Evolutionary conservation across 2,888 invertebrate genomes (phyloP), one percentile per base, ranked within the genome.

Genomic region (Sclerodermus sp.): DNA sequence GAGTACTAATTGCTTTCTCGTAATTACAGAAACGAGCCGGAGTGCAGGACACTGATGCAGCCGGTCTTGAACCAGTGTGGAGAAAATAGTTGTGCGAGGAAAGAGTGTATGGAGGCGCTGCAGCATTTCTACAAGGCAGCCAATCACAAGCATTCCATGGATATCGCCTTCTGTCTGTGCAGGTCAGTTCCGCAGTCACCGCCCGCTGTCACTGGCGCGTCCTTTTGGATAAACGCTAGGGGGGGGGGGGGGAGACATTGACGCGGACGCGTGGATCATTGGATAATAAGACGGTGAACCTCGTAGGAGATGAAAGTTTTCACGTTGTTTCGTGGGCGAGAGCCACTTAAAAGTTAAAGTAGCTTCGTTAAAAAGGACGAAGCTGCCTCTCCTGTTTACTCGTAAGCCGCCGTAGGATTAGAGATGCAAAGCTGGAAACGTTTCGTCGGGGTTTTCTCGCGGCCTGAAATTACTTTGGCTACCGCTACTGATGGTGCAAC

Each of bases 101-200:
- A 91, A 73, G 89, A 90, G 52, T 94, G 94, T 79, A 93, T 93
- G 93, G 84, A 87, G 58, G 90, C 93, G 45, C 80, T 94, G 66
- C 88, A 93, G 74, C 86, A 87, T 48, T 93, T 94, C 81, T 94
- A 93, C 80, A 85, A 90, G 76, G 88, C 87, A 69, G 87, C 88
- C 15, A 87, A 87, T 49, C 87, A 89, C 61, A 87, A 87, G 64
- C 89, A 91, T 85, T 92, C 91, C 73, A 85, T 92, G 59, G 93
- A 93, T 79, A 90, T 93, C 67, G 94, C 93, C 64, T 93, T 93
- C 81, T 94, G 94, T 77, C 84, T 93, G 54, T 94, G 94, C 92
- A 93, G 89, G 93, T 93, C 80, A 87, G 89, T 85, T 57, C 18
- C n/a, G n/a, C n/a, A n/a, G n/a, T n/a, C n/a, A n/a, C n/a, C n/a